Evolutionary conservation across 2,888 invertebrate genomes (phyloP), one percentile per base, ranked within the genome.

Genomic region (Nephrocerus scutellatus): DNA sequence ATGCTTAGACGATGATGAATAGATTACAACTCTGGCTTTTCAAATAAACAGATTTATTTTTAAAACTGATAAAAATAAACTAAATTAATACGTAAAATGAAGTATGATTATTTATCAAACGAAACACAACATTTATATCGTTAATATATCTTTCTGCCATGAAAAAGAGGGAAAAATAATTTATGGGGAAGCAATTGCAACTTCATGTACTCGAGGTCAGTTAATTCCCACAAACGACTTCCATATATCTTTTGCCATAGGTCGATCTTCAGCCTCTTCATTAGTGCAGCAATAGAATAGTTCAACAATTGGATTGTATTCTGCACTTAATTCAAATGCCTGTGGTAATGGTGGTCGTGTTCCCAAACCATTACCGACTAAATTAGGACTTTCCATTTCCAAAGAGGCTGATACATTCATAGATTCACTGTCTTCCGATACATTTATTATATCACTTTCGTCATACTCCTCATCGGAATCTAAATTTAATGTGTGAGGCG

Each of bases 271-370:
- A 5, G 77, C 72, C 46, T 72, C 62, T 8, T 68, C 58, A 57
- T 80, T 78, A 0, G 87, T 87, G 59, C 86, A 84, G 47, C 74
- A 72, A 60, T 74, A 76, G 68, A 83, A 86, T 44, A 87, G 51
- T 23, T 82, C 77, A 3, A 88, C 70, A 1, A 85, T 72, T 6
- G 68, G 66, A 9, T 71, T 69, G 56, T 85, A 88, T 20, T 72
- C 71, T n/a, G 70, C 62, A 40, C 71, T 72, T 1, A 79, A 62
- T 16, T 72, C 66, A 43, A 82, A 74, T 39, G 74, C 66, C 12
- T 72, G 73, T 0, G 86, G 86, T 13, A 88, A 56, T 2, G 73
- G 65, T 0, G 87, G 88, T 0, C 87, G 72, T 2, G 80, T 81
- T 25, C 86, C 85, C 77, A 55, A 19, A 56, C 54, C 43, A 55